A percentile compares a stretch with the other conserved stretches of the same genome.
Conservation (phyloP, 2,797 vertebrate species). For the Pipistrellus nathusii region DNA sequence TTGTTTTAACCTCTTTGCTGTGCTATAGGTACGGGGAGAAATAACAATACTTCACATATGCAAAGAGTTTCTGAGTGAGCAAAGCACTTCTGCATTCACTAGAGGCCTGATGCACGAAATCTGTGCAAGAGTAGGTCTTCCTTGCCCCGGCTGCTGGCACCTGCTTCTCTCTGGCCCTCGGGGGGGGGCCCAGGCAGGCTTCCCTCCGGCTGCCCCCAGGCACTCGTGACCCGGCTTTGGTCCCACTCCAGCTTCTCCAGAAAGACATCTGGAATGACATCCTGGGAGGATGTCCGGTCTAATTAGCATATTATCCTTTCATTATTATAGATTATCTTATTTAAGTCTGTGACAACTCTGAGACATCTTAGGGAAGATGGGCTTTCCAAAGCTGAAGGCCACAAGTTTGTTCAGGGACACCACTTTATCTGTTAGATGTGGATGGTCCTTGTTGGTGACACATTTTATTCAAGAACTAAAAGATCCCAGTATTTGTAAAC, state of each 20-base stretch:
- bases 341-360: not conserved
- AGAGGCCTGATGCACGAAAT: no score
- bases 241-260: no score
- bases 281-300: no score
- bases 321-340: not conserved
- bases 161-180: no score
- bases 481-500: conserved; percentile 7
- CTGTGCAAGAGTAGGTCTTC: no score
- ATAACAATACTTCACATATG: not conserved
- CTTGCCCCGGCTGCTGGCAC: no score
- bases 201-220: no score
- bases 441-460: not conserved
- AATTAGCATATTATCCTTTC: no score
- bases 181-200: no score
- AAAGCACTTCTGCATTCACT: not conserved
- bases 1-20: not conserved
- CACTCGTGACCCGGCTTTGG: no score
- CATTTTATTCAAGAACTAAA: conserved; percentile 28
- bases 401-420: not conserved
- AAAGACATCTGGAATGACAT: no score
- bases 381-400: not conserved
- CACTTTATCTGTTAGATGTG: not conserved
- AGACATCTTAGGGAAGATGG: not conserved
- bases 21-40: not conserved
- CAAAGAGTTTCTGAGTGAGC: not conserved